A percentile compares a stretch with the other conserved stretches of the same genome.
These are phyloP conservation scores for Psittacula derbiana DNA, from an alignment of 2,797 vertebrate genomes.

Conservation along the genomic window DNA sequence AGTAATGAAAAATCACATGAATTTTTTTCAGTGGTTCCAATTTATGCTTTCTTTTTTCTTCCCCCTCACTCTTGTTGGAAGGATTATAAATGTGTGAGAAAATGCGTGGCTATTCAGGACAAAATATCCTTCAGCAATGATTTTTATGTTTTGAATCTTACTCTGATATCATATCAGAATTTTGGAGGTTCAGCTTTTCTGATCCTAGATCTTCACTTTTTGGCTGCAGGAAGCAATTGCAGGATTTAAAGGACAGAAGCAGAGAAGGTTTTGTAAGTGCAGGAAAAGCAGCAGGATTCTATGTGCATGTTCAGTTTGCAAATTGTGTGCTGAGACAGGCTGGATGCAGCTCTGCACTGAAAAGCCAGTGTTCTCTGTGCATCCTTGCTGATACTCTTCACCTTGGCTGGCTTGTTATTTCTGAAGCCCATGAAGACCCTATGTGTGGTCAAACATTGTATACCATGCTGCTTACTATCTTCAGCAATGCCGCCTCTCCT, in stretches of 20 bases:
- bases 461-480: accelerated
- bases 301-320: background rate
- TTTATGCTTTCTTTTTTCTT: background rate
- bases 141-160: constrained; percentile 12
- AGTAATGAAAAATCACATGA: constrained; percentile 27
- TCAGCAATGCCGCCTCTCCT: accelerated
- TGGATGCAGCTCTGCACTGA: background rate
- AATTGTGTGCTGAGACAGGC: background rate
- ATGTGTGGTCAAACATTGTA: accelerated
- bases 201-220: background rate
- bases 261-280: background rate
- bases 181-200: constrained; percentile 34
- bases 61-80: background rate
- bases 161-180: constrained; percentile 10
- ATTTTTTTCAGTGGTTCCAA: constrained; percentile 13
- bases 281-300: background rate
- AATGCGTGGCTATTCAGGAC: constrained; percentile 13
- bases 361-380: accelerated
- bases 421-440: background rate
- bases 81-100: constrained; percentile 24
- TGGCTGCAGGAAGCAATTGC: background rate
- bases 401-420: background rate
- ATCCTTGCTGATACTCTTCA: background rate
- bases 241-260: background rate
- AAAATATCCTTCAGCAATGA: constrained; percentile 25